Conservation (phyloP, 2,797 vertebrate species). For the Anolis apletophallus region DNA sequence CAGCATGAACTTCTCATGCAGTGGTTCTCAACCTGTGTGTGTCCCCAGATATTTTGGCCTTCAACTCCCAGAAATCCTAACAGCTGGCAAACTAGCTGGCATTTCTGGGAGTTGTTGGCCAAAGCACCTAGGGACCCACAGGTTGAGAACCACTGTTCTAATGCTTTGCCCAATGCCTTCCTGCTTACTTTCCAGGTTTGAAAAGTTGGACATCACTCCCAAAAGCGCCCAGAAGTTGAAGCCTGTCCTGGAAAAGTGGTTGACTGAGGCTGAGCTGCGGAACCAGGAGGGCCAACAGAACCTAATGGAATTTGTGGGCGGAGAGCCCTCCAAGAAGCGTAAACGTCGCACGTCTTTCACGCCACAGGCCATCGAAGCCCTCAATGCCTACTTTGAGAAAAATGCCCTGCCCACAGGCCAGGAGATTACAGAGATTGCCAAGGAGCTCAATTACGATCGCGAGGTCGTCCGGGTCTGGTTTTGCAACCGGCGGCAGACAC, state of each 20-base stretch:
- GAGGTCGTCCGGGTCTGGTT: conserved; percentile 98
- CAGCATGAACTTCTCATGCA: background rate
- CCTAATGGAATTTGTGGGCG: conserved; percentile 96
- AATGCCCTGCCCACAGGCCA: conserved; percentile 94
- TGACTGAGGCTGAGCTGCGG: conserved; percentile 94
- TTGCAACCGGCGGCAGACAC: conserved; percentile 96
- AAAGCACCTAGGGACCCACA: no score
- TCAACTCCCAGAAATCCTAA: no score
- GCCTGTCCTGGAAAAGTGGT: conserved; percentile 95
- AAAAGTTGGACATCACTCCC: conserved; percentile 97
- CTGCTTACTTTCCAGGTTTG: conserved; percentile 83
- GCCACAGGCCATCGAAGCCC: conserved; percentile 95
- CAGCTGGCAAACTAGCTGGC: no score
- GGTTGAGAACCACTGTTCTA: background rate
- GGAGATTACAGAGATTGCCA: conserved; percentile 96
- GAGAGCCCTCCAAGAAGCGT: conserved; percentile 95
- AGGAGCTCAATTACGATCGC: conserved; percentile 96
- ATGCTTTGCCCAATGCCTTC: background rate
- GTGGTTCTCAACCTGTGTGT: no score
- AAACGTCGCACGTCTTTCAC: conserved; percentile 97
- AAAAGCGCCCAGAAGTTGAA: conserved; percentile 98
- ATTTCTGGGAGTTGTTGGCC: no score
- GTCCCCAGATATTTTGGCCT: no score
- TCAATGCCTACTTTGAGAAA: conserved; percentile 98
- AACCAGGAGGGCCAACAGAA: conserved; percentile 97